Evolutionary conservation across 2,113 vertebrate species (phyloP).

Genomic region (Scortum barcoo): DNA sequence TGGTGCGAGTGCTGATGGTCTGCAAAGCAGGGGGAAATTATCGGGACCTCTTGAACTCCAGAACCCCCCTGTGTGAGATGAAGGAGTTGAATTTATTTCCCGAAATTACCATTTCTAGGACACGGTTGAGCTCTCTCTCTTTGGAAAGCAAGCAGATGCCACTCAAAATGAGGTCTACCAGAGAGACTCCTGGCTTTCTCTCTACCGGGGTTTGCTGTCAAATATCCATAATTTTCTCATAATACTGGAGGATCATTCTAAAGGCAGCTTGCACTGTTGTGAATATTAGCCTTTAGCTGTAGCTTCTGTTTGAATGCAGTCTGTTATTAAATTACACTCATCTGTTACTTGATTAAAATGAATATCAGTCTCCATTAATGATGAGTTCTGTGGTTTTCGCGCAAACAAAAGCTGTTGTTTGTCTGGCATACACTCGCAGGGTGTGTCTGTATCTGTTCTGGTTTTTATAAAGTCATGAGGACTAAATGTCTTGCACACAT

Average conservation of each 20-base stretch:
- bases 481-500: conserved; percentile 9
- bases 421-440: conserved; percentile 1
- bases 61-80: conserved; percentile 44
- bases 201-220: conserved; percentile 40
- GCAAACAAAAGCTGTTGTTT: conserved; percentile 52
- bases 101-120: conserved; percentile 45
- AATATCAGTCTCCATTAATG: conserved; percentile 43
- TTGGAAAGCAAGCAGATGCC: conserved; percentile 44
- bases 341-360: conserved; percentile 52
- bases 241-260: conserved; percentile 33
- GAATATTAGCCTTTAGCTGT: conserved; percentile 24
- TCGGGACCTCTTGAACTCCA: conserved; percentile 69
- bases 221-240: conserved; percentile 53
- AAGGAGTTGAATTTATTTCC: conserved; percentile 59
- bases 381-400: conserved; percentile 28
- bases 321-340: conserved; percentile 37
- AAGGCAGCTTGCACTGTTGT: conserved; percentile 13
- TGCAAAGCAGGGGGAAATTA: conserved; percentile 59
- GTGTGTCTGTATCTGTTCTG: conserved; percentile 16
- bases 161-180: conserved; percentile 54
- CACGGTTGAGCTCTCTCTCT: conserved; percentile 24
- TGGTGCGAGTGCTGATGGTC: conserved; percentile 34
- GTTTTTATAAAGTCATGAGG: conserved; percentile 24
- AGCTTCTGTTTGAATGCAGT: conserved; percentile 27
- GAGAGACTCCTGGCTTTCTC: conserved; percentile 12